These are phyloP conservation scores for Drosophila ironensis DNA, from an alignment of 1,140 invertebrate genomes.

Conservation along the genomic window DNA sequence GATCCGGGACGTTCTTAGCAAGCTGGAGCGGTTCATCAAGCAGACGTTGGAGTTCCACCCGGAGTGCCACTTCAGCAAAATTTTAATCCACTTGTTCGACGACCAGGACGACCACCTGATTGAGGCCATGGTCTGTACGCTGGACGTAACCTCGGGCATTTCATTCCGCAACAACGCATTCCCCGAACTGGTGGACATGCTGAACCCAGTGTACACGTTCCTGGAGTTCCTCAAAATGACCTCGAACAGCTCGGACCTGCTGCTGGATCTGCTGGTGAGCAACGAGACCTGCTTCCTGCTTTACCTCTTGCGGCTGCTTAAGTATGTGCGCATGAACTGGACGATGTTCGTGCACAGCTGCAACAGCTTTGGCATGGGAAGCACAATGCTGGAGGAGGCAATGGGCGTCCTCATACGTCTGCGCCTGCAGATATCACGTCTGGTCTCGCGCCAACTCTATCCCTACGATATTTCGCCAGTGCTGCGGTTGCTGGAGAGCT, in stretches of 20 bases:
- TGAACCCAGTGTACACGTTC: slow-evolving; percentile 92
- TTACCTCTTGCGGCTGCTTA: slow-evolving; percentile 92
- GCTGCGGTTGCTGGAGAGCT: slow-evolving; percentile 90
- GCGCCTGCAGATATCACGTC: slow-evolving; percentile 89
- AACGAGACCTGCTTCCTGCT: slow-evolving; percentile 95
- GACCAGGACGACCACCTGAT: slow-evolving; percentile 95
- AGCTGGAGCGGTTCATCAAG: slow-evolving; percentile 92
- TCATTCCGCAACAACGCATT: slow-evolving; percentile 90
- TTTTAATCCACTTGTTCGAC: slow-evolving; percentile 92
- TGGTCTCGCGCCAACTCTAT: slow-evolving; percentile 91
- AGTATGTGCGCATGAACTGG: slow-evolving; percentile 93
- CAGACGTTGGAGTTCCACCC: slow-evolving; percentile 92
- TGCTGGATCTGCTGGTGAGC: slow-evolving; percentile 93
- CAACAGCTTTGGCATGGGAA: slow-evolving; percentile 84
- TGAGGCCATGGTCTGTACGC: slow-evolving; percentile 95
- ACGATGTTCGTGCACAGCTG: slow-evolving; percentile 90
- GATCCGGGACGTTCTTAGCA: slow-evolving; percentile 90
- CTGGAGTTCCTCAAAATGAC: slow-evolving; percentile 92
- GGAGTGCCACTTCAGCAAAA: slow-evolving; percentile 92
- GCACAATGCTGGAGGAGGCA: slow-evolving; percentile 89
- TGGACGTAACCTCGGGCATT: slow-evolving; percentile 92
- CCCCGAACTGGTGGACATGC: slow-evolving; percentile 89
- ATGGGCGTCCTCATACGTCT: slow-evolving; percentile 92
- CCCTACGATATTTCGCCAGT: slow-evolving; percentile 95
- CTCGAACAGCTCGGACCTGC: slow-evolving; percentile 90